Evolutionary conservation across 1,140 invertebrate genomes (phyloP), one percentile per base, ranked within the genome.

Genomic region (Pachypeltis micranthus): DNA sequence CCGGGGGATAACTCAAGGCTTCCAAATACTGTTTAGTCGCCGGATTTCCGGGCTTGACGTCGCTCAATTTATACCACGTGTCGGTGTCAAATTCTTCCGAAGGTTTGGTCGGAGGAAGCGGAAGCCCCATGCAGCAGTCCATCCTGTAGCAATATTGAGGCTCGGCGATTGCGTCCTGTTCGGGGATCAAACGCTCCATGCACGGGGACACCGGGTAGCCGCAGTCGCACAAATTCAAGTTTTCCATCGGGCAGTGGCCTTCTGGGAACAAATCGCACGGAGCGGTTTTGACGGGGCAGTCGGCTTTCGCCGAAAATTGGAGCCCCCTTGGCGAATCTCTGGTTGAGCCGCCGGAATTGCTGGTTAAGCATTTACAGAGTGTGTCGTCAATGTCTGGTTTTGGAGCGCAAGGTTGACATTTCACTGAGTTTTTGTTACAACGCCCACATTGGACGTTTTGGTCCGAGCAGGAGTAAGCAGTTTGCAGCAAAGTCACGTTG

Each of bases 51-150:
- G 54, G 54, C 25, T 56, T 56, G 19, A 19, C 21, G 4, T 21
- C 21, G 14, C 16, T 56, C 14, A 24, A 56, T 21, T 14, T 26
- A 25, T 56, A 56, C 19, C 25, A 56, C 14, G 25, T 25, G 54
- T 25, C 54, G 54, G 54, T 56, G 19, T 56, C 54, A 14, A 24
- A 24, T 2, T 14, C 19, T 3, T 25, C 54, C 19, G 54, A 19
- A 19, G 54, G 54, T 24, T 56, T 24, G 25, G 54, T 56, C 1
- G 54, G 54, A 19, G 54, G 54, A 2, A 56, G 25, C 2, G 54
- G 54, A 24, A 56, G 54, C 16, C 54, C 54, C 54, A 56, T 56
- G 16, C 54, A 56, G 54, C 54, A 56, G 54, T 21, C 25, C 25
- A 24, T 14, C 25, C 25, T 56, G 23, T 21, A 56, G 54, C 54